A percentile compares a stretch with the other conserved stretches of the same genome.
phyloP scores from a whole-genome alignment of 2,888 invertebrate genomes.

The Tanytarsus gracilentus region DNA sequence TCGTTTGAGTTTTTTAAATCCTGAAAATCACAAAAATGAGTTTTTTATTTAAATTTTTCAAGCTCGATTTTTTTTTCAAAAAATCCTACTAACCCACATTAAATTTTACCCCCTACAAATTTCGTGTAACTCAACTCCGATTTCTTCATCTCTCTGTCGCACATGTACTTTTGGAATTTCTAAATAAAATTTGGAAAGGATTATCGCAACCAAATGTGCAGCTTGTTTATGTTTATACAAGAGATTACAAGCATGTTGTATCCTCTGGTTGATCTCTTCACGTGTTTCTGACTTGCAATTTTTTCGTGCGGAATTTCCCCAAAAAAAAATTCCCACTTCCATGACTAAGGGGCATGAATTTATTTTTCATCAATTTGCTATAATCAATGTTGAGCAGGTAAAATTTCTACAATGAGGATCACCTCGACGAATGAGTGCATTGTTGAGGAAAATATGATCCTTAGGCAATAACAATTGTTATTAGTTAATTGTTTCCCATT shows the following conservation, averaged over 20 bases:
- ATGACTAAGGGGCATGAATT: neutral
- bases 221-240: conserved; percentile 17
- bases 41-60: no score
- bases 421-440: conserved; percentile 1
- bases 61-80: no score
- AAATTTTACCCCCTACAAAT: no score
- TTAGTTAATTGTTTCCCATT: conserved; percentile 28
- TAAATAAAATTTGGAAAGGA: conserved; percentile 11
- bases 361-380: neutral
- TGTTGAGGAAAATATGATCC: conserved; percentile 24
- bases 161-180: no score
- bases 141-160: no score
- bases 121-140: no score
- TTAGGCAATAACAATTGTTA: conserved; percentile 11
- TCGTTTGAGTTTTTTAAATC: no score
- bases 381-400: neutral
- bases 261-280: neutral
- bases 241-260: conserved; percentile 19
- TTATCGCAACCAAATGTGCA: conserved; percentile 17
- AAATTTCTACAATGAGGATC: conserved; percentile 6
- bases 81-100: no score
- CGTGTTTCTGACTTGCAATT: neutral
- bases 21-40: no score
- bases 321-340: neutral
- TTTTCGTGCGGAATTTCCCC: neutral